Conservation (phyloP, 2,797 vertebrate species). For the Vespertilio murinus region DNA sequence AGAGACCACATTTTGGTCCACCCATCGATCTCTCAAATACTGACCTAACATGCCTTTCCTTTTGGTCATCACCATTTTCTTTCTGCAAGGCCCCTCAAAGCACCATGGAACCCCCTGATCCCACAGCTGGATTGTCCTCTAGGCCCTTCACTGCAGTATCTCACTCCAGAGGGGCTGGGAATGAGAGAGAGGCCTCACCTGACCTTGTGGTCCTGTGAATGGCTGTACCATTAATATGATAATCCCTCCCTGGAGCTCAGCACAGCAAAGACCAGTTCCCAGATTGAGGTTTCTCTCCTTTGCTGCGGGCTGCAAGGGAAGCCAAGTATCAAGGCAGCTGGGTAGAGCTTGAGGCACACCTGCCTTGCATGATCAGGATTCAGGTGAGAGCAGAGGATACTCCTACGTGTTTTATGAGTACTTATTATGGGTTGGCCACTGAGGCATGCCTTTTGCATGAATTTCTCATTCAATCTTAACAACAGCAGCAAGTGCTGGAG, state of each 20-base stretch:
- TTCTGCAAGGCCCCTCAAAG: neutral
- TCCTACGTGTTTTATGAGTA: neutral
- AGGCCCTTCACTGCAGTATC: neutral
- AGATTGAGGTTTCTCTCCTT: neutral
- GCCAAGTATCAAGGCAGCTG: neutral
- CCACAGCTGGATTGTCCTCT: neutral
- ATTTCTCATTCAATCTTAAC: neutral
- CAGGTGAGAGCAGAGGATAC: too few relatives aligned
- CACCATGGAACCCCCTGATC: accelerated
- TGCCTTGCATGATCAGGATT: neutral
- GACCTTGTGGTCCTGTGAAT: neutral
- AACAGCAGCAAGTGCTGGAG: neutral
- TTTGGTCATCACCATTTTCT: too few relatives aligned
- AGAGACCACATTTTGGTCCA: neutral
- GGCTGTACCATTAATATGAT: accelerated
- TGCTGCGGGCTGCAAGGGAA: neutral
- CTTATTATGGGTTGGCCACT: accelerated
- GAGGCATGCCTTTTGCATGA: neutral
- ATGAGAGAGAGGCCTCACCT: neutral
- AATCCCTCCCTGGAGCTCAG: neutral
- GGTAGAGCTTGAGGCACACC: neutral
- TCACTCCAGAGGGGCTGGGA: neutral
- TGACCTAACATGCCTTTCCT: neutral
- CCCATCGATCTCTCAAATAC: neutral
- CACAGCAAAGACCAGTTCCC: neutral